A percentile compares a stretch with the other conserved stretches of the same genome.
These are phyloP conservation scores for Microtus pennsylvanicus DNA, from an alignment of 2,113 vertebrate genomes.

Conservation along the genomic window DNA sequence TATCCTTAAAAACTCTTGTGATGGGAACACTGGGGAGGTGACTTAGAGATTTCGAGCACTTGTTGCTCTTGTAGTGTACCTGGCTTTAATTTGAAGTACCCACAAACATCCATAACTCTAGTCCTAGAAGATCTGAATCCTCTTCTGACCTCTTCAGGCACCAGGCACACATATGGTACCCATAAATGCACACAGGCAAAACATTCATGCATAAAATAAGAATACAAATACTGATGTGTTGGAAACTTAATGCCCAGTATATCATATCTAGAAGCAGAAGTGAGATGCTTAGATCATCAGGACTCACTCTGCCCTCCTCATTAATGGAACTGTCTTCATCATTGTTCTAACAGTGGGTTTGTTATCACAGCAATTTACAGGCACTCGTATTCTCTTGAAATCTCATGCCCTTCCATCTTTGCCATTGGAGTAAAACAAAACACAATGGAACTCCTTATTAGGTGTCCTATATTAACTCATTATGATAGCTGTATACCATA, in stretches of 20 bases:
- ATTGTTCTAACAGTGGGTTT: background rate
- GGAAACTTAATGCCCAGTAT: background rate
- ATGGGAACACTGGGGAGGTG: background rate
- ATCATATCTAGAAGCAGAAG: background rate
- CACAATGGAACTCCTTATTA: background rate
- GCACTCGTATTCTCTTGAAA: background rate
- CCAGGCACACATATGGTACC: background rate
- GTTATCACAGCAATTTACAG: background rate
- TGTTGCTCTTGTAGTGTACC: too few relatives aligned
- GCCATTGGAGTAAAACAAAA: background rate
- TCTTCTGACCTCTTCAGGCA: too few relatives aligned
- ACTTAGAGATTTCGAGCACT: too few relatives aligned
- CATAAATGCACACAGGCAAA: background rate
- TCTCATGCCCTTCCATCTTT: background rate
- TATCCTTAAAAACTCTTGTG: background rate
- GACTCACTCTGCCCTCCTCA: background rate
- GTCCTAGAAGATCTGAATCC: too few relatives aligned
- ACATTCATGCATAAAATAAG: background rate
- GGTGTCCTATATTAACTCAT: background rate
- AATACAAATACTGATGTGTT: background rate
- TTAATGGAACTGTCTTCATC: background rate
- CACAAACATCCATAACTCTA: too few relatives aligned
- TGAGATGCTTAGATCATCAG: background rate
- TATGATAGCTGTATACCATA: slow-evolving; percentile 4
- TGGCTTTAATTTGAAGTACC: too few relatives aligned